These are phyloP conservation scores for Junco hyemalis DNA, from an alignment of 2,113 vertebrate species.

Conservation along the genomic window DNA sequence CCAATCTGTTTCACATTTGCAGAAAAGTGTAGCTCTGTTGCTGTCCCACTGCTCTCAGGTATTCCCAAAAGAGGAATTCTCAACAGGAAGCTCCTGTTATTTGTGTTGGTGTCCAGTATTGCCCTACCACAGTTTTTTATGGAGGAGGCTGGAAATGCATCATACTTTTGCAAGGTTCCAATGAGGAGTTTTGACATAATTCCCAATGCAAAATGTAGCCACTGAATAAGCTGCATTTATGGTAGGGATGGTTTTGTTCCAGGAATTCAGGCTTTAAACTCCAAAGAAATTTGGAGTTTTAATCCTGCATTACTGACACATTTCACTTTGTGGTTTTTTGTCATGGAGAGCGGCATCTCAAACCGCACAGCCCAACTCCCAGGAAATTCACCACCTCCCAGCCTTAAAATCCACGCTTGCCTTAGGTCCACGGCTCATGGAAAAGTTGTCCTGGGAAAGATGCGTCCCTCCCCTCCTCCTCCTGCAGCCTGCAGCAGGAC, in stretches of 20 bases:
- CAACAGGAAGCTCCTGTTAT: neutral
- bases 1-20: neutral
- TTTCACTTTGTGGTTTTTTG: neutral
- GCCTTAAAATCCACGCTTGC: neutral
- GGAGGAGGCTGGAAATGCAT: neutral
- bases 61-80: neutral
- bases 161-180: neutral
- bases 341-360: neutral
- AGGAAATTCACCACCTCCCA: neutral
- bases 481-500: neutral
- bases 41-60: neutral
- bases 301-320: accelerated
- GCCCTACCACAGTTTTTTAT: neutral
- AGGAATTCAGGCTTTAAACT: neutral
- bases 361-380: neutral
- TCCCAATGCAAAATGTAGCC: neutral
- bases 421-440: neutral
- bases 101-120: neutral
- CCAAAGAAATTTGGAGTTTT: neutral
- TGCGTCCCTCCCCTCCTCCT: neutral
- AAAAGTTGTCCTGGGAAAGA: slow-evolving; percentile 50
- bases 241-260: neutral
- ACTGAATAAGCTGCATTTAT: neutral
- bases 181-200: accelerated
- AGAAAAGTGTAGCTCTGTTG: neutral